phyloP scores from a whole-genome alignment of 1,140 invertebrate species.

The Hyles vespertilio region DNA sequence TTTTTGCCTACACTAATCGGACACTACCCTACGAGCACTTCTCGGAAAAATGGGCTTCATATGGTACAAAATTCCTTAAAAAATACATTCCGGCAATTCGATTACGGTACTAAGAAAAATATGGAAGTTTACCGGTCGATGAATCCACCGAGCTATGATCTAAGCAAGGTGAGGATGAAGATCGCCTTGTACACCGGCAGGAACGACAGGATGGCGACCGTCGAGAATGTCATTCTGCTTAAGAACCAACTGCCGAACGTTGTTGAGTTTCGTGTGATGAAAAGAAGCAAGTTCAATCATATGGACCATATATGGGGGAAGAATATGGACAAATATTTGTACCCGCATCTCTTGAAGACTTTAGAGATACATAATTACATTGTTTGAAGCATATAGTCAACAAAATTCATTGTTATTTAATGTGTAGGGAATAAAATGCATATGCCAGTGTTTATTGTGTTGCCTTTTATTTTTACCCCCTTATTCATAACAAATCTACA shows the following conservation, averaged over 20 bases:
- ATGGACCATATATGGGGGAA: constrained; percentile 42
- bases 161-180: constrained; percentile 73
- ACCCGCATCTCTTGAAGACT: neutral
- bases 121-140: constrained; percentile 59
- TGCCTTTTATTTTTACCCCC: too few relatives aligned
- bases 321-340: constrained; percentile 4
- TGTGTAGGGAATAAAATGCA: too few relatives aligned
- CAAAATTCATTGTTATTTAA: too few relatives aligned
- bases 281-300: constrained; percentile 61
- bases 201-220: constrained; percentile 78
- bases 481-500: too few relatives aligned
- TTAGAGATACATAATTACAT: neutral
- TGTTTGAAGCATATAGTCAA: too few relatives aligned
- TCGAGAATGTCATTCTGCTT: constrained; percentile 71
- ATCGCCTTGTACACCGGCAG: constrained; percentile 76
- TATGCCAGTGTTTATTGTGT: too few relatives aligned
- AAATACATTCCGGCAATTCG: constrained; percentile 52
- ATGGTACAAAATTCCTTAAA: constrained; percentile 71
- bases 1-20: constrained; percentile 15
- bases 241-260: constrained; percentile 55
- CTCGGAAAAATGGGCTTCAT: constrained; percentile 81
- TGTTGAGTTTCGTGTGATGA: constrained; percentile 53
- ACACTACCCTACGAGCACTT: constrained; percentile 44
- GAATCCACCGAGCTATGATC: constrained; percentile 73
- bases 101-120: constrained; percentile 73